phyloP scores from a whole-genome alignment of 2,113 vertebrate species.

The Erinaceus europaeus region DNA sequence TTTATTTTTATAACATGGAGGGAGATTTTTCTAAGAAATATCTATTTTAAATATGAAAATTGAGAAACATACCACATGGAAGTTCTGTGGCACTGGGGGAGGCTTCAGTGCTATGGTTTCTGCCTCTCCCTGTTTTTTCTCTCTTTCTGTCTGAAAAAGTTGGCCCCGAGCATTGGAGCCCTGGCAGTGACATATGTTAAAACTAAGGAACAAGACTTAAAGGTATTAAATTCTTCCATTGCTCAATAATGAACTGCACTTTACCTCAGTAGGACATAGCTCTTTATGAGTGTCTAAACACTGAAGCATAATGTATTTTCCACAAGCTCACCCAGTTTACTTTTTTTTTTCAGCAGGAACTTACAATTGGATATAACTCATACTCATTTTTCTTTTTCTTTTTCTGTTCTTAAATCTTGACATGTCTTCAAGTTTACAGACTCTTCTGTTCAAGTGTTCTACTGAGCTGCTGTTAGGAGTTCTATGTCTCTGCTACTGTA shows the following conservation, averaged over 20 bases:
- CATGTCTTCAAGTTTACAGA: neutral
- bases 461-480: neutral
- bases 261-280: neutral
- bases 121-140: too few relatives aligned
- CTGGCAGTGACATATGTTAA: too few relatives aligned
- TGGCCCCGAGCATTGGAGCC: neutral
- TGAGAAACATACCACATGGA: neutral
- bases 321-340: neutral
- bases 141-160: too few relatives aligned
- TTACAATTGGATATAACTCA: too few relatives aligned
- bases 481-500: neutral
- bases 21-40: neutral
- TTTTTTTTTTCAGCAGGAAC: neutral
- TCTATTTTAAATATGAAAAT: conserved; percentile 20
- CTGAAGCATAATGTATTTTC: neutral
- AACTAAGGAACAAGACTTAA: neutral
- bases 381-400: conserved; percentile 8
- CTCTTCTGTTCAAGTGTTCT: neutral
- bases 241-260: neutral
- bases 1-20: neutral
- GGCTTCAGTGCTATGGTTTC: too few relatives aligned
- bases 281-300: neutral
- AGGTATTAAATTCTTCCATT: neutral
- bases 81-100: too few relatives aligned
- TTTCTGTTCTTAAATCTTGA: neutral